A percentile compares a stretch with the other conserved stretches of the same genome.
Conservation (phyloP, 2,113 vertebrate species). For the Daphoenositta chrysoptera region DNA sequence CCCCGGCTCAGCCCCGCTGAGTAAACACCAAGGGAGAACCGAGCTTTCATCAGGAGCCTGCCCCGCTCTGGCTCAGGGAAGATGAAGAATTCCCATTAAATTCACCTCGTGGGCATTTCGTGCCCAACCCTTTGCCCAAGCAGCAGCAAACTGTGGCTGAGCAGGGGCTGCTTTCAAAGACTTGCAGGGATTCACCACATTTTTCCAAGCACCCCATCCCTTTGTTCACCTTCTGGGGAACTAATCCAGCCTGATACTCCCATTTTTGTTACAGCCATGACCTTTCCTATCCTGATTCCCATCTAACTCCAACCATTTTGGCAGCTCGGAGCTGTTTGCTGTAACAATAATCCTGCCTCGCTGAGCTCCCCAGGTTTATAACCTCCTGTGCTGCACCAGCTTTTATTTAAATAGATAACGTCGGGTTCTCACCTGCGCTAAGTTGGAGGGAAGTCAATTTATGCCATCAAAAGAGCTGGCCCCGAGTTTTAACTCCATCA, state of each 20-base stretch:
- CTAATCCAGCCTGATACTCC: not conserved
- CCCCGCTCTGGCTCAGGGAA: not conserved
- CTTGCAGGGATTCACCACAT: not conserved
- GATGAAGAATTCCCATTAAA: slow-evolving; percentile 31
- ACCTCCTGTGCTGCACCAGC: not conserved
- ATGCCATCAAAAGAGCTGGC: slow-evolving; percentile 63
- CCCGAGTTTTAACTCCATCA: slow-evolving; percentile 43
- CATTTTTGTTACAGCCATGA: not conserved
- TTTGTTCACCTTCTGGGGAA: slow-evolving; percentile 8
- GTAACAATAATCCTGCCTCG: not conserved
- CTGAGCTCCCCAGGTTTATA: not conserved
- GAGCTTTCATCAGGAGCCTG: not conserved
- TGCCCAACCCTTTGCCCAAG: slow-evolving; percentile 9
- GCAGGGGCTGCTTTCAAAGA: slow-evolving; percentile 24
- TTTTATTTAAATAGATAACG: slow-evolving; percentile 46
- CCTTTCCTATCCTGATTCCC: slow-evolving; percentile 30
- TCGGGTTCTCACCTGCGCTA: slow-evolving; percentile 50
- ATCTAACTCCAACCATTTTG: not conserved
- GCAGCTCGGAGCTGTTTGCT: slow-evolving; percentile 17
- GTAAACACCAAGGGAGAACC: not conserved
- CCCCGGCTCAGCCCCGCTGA: not conserved
- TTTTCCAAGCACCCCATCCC: not conserved
- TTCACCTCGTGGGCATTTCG: slow-evolving; percentile 15
- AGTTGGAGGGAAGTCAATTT: slow-evolving; percentile 49
- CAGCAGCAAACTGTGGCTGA: not conserved